Percentiles rank a stretch among this genome's conserved stretches.
Evolutionary conservation across 2,113 vertebrate genomes (phyloP).

Genomic region (Clarias macrocephalus): DNA sequence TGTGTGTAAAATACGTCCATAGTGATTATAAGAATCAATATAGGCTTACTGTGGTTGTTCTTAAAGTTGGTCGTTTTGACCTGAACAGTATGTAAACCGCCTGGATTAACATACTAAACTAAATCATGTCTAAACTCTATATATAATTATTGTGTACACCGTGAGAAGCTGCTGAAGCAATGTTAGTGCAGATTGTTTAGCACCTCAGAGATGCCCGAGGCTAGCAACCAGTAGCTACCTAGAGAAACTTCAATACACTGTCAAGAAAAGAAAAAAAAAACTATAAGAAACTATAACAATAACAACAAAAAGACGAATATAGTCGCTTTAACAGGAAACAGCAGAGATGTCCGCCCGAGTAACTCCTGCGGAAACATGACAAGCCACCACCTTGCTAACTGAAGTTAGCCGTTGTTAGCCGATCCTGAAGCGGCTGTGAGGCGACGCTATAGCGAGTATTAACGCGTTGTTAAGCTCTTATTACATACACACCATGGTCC

Average conservation of each 20-base stretch:
- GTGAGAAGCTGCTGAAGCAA: not conserved
- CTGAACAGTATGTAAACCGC: too few species aligned
- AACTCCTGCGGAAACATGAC: not conserved
- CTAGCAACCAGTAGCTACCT: not conserved
- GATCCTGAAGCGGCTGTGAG: not conserved
- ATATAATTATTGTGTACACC: too few species aligned
- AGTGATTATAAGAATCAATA: too few species aligned
- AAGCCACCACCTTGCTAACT: constrained; percentile 30
- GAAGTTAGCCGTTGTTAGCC: not conserved
- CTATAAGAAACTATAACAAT: not conserved
- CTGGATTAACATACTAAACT: too few species aligned
- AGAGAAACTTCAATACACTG: not conserved
- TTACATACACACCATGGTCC: not conserved
- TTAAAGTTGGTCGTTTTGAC: too few species aligned
- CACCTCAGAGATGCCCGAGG: not conserved
- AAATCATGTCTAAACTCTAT: too few species aligned
- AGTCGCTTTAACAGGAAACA: not conserved
- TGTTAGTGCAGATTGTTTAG: not conserved
- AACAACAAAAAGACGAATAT: not conserved
- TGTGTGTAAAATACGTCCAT: not conserved
- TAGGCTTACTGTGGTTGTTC: not conserved
- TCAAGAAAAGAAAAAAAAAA: too few species aligned
- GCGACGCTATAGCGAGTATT: not conserved
- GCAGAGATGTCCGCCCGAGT: too few species aligned
- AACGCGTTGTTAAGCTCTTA: not conserved